Evolutionary conservation across 2,797 vertebrate genomes (phyloP).

Genomic region (Sparus aurata): DNA sequence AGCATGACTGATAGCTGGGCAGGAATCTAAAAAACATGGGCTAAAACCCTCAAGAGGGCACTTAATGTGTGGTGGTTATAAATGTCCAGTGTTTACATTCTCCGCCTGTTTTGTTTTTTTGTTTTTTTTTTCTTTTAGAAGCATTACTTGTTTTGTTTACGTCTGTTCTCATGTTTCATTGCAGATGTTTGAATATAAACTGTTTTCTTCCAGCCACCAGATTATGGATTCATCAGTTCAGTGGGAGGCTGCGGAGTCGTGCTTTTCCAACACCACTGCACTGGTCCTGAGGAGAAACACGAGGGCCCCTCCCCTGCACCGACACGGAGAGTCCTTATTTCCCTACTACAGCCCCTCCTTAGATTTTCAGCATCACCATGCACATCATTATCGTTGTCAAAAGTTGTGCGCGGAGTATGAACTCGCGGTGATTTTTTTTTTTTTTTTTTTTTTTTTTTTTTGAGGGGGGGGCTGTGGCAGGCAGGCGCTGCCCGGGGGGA

Average conservation of each 20-base stretch:
- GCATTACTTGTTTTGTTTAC: background rate
- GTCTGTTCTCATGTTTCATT: background rate
- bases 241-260: slow-evolving; percentile 51
- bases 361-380: slow-evolving; percentile 69
- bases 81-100: background rate
- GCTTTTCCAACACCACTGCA: slow-evolving; percentile 47
- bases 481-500: slow-evolving; percentile 54
- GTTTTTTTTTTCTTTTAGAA: too few relatives aligned
- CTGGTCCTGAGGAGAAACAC: slow-evolving; percentile 59
- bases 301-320: slow-evolving; percentile 36
- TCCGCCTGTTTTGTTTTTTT: background rate
- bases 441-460: too few relatives aligned
- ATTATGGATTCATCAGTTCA: slow-evolving; percentile 55
- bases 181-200: background rate
- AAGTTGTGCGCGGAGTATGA: slow-evolving; percentile 69
- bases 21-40: slow-evolving; percentile 14
- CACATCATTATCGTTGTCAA: slow-evolving; percentile 82
- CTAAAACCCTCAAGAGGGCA: slow-evolving; percentile 19
- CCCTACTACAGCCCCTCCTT: slow-evolving; percentile 56
- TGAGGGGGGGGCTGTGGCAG: slow-evolving; percentile 30
- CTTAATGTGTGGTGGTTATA: background rate
- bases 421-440: slow-evolving; percentile 64
- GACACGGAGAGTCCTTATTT: slow-evolving; percentile 53
- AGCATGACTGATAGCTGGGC: slow-evolving; percentile 63
- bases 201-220: slow-evolving; percentile 21